Evolutionary conservation across 2,113 vertebrate genomes (phyloP), one percentile per base, ranked within the genome.

Genomic region (Eretmochelys imbricata): DNA sequence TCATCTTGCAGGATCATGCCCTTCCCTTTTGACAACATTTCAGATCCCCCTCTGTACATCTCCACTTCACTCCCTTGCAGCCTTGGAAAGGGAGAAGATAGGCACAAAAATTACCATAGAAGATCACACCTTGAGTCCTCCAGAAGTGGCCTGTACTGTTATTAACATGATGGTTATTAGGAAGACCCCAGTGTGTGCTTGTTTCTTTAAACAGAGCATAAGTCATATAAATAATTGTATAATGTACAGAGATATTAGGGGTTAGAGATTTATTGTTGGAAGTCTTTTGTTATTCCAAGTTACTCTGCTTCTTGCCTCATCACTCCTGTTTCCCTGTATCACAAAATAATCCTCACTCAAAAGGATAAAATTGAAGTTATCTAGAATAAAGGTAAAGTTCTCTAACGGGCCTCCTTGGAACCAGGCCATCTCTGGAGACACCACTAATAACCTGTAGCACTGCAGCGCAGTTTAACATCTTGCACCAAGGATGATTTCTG

Each of bases 401-500:
- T 27, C 82, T 92, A 9, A 17, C 8, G 42, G 31, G 69, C 85
- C 27, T 80, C 78, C 90, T 80, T 91, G 89, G 51, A 92, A 89
- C 78, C 51, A 91, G 91, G 42, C 82, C 81, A 51, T 91, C 95
- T 50, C 50, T 59, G 50, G 84, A 88, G 88, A 54, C 79, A 75
- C n/a, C 89, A 82, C 93, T 93, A 91, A 89, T 91, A 82, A 25
- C 11, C 35, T 42, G 27, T 84, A 38, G 62, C 76, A 65, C 25
- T 93, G 88, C 72, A 88, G 50, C 24, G 80, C n/a, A 84, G 38
- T 84, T 97, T 91, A 95, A 80, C 50, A 82, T 91, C 86, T 90
- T 88, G 46, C 97, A 97, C 96, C 89, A 91, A 89, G 90, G 81
- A 90, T 42, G 46, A 82, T 93, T 96, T 80, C 94, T 96, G 91